A percentile compares a stretch with the other conserved stretches of the same genome.
Evolutionary conservation across 2,888 invertebrate genomes (phyloP).

Genomic region (Microplitis deprimator): DNA sequence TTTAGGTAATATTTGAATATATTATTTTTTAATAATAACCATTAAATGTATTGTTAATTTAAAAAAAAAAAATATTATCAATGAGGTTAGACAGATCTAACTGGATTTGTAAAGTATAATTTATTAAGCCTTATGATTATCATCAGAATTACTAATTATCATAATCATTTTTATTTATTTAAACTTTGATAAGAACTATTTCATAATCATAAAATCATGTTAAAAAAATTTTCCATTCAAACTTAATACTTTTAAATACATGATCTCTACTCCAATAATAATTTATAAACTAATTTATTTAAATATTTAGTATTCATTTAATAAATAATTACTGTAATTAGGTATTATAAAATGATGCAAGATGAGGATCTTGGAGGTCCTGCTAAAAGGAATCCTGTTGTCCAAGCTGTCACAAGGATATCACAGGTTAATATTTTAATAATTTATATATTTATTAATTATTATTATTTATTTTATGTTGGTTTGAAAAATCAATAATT

Average conservation of each 20-base stretch:
- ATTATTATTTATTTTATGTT: conserved; percentile 14
- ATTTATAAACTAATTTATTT: neutral
- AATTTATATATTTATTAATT: conserved; percentile 25
- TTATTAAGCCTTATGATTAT: neutral
- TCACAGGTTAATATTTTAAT: conserved; percentile 74
- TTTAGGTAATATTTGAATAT: neutral
- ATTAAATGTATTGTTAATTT: too few species aligned
- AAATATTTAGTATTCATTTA: neutral
- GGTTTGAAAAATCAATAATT: conserved; percentile 13
- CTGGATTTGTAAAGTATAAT: neutral
- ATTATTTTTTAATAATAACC: too few species aligned
- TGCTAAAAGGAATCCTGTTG: conserved; percentile 77
- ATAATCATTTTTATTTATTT: neutral
- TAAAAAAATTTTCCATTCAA: neutral
- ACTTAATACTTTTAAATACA: too few species aligned
- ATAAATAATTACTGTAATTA: neutral
- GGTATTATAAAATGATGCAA: conserved; percentile 76
- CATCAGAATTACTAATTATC: neutral
- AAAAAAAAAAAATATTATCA: neutral
- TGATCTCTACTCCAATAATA: too few species aligned
- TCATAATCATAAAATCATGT: neutral
- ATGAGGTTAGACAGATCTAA: neutral
- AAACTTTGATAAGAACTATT: neutral
- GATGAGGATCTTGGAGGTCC: conserved; percentile 80
- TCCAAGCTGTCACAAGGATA: conserved; percentile 79